These are phyloP conservation scores for Gymnocheta viridis DNA, from an alignment of 2,888 invertebrate species.

Conservation along the genomic window DNA sequence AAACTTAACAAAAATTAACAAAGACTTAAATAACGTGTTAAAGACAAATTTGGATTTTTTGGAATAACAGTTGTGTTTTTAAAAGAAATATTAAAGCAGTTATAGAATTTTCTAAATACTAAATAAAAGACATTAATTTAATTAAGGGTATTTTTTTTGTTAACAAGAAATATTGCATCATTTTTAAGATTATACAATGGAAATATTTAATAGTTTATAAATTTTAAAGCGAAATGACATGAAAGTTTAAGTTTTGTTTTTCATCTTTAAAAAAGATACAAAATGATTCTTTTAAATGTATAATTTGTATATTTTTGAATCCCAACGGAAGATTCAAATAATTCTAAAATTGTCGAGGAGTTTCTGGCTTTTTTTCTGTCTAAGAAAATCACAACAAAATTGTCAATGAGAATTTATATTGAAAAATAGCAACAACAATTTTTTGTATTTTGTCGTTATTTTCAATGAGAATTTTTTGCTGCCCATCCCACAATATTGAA, in stretches of 20 bases:
- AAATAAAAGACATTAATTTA: slow-evolving; percentile 15
- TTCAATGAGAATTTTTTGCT: too few species aligned
- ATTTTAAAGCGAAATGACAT: slow-evolving; percentile 55
- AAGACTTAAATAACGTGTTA: slow-evolving; percentile 17
- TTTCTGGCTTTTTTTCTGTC: too few species aligned
- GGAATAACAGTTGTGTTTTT: background rate
- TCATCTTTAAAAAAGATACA: background rate
- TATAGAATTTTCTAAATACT: slow-evolving; percentile 44
- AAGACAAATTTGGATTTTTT: background rate
- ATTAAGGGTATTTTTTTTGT: slow-evolving; percentile 32
- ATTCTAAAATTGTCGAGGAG: too few species aligned
- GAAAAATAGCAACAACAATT: too few species aligned
- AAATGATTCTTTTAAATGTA: too few species aligned
- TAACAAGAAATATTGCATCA: slow-evolving; percentile 54
- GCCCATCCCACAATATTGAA: too few species aligned
- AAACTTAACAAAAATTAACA: slow-evolving; percentile 66
- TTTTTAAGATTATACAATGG: background rate
- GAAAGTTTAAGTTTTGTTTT: slow-evolving; percentile 3
- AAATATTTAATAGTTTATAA: background rate
- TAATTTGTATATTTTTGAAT: too few species aligned
- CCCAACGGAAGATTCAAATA: too few species aligned
- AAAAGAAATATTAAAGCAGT: slow-evolving; percentile 11
- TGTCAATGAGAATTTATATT: too few species aligned
- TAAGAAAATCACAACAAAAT: too few species aligned
- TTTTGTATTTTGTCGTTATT: too few species aligned